A percentile compares a stretch with the other conserved stretches of the same genome.
phyloP scores from a whole-genome alignment of 2,113 vertebrate species.

The Ailurus styani region DNA sequence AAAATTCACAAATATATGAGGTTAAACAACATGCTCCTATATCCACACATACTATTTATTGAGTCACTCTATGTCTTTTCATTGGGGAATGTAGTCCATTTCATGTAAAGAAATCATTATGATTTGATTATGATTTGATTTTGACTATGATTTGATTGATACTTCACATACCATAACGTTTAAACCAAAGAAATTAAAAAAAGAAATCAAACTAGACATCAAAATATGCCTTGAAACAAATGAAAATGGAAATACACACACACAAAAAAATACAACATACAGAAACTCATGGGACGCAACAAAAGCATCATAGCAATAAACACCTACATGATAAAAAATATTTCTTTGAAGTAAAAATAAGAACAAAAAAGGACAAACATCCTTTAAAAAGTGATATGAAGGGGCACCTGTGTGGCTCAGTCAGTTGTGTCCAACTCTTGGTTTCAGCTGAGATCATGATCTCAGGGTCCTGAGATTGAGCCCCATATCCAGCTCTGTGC shows the following conservation, averaged over 20 bases:
- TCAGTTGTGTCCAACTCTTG: not conserved
- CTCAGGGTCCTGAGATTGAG: not conserved
- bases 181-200: not conserved
- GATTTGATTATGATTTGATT: not conserved
- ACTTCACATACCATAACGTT: not conserved
- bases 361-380: not conserved
- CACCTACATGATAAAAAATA: not conserved
- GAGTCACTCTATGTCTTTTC: not conserved
- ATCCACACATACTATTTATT: not conserved
- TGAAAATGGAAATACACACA: not conserved
- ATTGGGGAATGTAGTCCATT: not conserved
- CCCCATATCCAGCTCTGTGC: not conserved
- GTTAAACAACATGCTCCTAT: not conserved
- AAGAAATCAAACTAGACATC: not conserved
- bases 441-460: not conserved
- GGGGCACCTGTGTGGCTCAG: not conserved
- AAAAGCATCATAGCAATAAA: not conserved
- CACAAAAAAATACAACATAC: not conserved
- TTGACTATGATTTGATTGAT: not conserved
- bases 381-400: not conserved
- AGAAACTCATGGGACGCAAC: not conserved
- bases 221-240: not conserved
- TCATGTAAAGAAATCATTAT: not conserved
- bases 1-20: not conserved
- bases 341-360: not conserved